A percentile compares a stretch with the other conserved stretches of the same genome.
These are phyloP conservation scores for Panzeria rudis DNA, from an alignment of 2,888 invertebrate genomes.

Conservation along the genomic window DNA sequence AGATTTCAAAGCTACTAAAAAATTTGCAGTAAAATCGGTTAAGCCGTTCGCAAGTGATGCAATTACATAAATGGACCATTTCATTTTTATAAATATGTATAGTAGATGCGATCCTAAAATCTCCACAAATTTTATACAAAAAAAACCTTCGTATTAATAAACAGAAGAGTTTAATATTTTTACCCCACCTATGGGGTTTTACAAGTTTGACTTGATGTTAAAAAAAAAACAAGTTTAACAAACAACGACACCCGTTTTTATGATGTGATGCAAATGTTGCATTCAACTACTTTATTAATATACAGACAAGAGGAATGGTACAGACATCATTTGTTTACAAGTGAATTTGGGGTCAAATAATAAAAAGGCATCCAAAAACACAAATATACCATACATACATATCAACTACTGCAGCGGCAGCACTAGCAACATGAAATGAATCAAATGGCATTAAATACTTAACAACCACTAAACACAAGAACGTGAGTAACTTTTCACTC, in stretches of 20 bases:
- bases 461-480: background rate
- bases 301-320: background rate
- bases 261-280: slow-evolving; percentile 64
- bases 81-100: no score
- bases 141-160: background rate
- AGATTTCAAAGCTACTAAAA: no score
- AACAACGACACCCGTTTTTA: slow-evolving; percentile 42
- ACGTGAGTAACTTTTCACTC: background rate
- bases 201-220: slow-evolving; percentile 59
- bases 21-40: no score
- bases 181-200: slow-evolving; percentile 69
- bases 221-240: slow-evolving; percentile 55
- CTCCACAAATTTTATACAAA: background rate
- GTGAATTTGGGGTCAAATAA: slow-evolving; percentile 60
- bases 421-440: background rate
- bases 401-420: slow-evolving; percentile 5
- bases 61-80: no score
- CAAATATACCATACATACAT: slow-evolving; percentile 26
- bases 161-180: slow-evolving; percentile 35
- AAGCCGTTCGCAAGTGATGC: no score
- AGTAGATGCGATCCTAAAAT: no score
- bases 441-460: slow-evolving; percentile 22
- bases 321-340: slow-evolving; percentile 63
- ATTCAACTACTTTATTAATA: slow-evolving; percentile 21
- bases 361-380: slow-evolving; percentile 13